Evolutionary conservation across 2,888 invertebrate genomes (phyloP), one percentile per base, ranked within the genome.

Genomic region (Serrognathus titanus): DNA sequence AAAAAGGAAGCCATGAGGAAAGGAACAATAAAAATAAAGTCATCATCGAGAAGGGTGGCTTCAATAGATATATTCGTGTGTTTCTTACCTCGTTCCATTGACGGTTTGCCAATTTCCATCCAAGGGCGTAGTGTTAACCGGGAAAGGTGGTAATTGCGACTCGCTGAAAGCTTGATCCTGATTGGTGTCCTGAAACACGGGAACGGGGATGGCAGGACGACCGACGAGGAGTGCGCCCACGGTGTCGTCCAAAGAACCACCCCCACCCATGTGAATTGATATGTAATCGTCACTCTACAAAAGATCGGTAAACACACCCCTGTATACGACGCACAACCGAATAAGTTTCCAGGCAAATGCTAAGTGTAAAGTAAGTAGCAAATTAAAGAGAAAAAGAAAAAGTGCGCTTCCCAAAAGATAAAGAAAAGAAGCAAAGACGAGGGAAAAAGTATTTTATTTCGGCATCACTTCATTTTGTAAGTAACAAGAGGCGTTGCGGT

Each of bases 41-140:
- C 4, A 20, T 20, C 4, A 20, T 20, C 20, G 2, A 20, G 20
- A 20, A 20, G 20, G n/a, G n/a, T n/a, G n/a, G n/a, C n/a, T n/a
- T n/a, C n/a, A n/a, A 12, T 24, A 1, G 11, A 38, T 24, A 16
- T 31, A 31, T 31, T 31, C 20, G 20, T 4, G 3, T 20, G 20
- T 6, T 31, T 31, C 5, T 76, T 73, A 88, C 89, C 85, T 86
- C 57, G 88, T 88, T 57, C 88, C 87, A 45, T 85, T 84, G 43
- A 90, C 88, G 43, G 84, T 84, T 74, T 92, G 88, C 92, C 92
- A 92, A 59, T 85, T 84, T 38, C 89, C 92, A 71, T 90, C 88
- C 53, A 82, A 84, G 59, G 90, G 84, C 65, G 83, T 81, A 46
- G 84, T 81, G 74, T 86, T 87, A 65, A 84, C 82, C 63, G 86